These are phyloP conservation scores for Brachionus angularis DNA, from an alignment of 1,140 invertebrate species.

Conservation along the genomic window DNA sequence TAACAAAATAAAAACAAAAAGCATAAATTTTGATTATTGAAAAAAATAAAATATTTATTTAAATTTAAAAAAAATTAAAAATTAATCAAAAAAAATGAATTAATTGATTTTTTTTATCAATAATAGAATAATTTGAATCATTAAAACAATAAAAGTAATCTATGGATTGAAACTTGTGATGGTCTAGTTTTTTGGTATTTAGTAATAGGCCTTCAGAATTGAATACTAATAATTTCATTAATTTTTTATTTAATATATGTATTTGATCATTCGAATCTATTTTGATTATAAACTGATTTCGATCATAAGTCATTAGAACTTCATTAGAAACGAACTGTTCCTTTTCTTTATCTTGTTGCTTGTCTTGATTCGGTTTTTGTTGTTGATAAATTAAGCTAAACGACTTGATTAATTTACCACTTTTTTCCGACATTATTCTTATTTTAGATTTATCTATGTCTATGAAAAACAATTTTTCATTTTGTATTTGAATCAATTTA, in stretches of 20 bases:
- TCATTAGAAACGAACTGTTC: too few relatives aligned
- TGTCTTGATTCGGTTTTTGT: too few relatives aligned
- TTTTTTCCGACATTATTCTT: not conserved
- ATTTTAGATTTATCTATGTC: constrained; percentile 1
- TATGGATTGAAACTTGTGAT: not conserved
- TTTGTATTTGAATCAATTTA: not conserved
- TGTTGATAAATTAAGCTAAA: too few relatives aligned
- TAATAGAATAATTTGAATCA: not conserved
- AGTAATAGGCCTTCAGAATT: constrained; percentile 18
- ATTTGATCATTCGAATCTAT: constrained; percentile 27
- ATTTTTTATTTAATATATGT: constrained; percentile 13
- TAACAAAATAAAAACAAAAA: too few relatives aligned
- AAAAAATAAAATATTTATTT: not conserved
- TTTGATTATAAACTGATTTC: not conserved
- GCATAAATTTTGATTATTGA: too few relatives aligned
- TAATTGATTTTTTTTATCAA: constrained; percentile 15
- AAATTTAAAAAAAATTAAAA: not conserved
- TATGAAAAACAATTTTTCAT: constrained; percentile 24
- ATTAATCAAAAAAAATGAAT: constrained; percentile 17
- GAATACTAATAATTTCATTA: not conserved
- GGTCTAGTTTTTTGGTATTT: constrained; percentile 5
- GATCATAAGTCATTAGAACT: not conserved
- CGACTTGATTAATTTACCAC: constrained; percentile 7
- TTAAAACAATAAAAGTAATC: constrained; percentile 20
- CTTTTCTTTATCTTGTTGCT: too few relatives aligned